Conservation (phyloP, 1,140 invertebrate genomes). For the Drosophila insularis region DNA sequence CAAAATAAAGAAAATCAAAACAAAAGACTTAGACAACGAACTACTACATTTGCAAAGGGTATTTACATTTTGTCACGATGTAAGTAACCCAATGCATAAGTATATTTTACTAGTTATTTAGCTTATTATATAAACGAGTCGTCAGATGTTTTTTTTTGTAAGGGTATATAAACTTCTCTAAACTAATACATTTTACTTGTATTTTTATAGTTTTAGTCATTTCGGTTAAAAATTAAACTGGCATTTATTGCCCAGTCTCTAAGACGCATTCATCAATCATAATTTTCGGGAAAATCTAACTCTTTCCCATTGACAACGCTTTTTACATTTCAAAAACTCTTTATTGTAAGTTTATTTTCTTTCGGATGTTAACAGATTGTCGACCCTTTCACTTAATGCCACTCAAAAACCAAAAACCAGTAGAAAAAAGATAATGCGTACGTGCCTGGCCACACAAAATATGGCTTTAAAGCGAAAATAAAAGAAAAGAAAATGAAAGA, state of each 20-base stretch:
- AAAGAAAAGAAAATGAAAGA: slow-evolving; percentile 15
- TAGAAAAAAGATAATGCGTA: slow-evolving; percentile 45
- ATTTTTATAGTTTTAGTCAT: too few species aligned
- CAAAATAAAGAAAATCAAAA: slow-evolving; percentile 28
- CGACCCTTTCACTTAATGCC: slow-evolving; percentile 74
- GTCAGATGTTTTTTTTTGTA: background rate
- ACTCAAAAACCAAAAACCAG: slow-evolving; percentile 32
- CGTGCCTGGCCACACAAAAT: slow-evolving; percentile 68
- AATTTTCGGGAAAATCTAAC: background rate
- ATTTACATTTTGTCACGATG: background rate
- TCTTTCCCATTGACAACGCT: slow-evolving; percentile 9
- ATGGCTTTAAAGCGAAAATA: slow-evolving; percentile 47
- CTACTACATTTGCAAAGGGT: slow-evolving; percentile 27
- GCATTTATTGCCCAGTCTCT: background rate
- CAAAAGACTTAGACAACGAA: slow-evolving; percentile 67
- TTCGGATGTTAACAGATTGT: slow-evolving; percentile 55
- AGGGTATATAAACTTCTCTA: background rate
- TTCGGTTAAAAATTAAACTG: background rate
- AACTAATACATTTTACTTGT: background rate
- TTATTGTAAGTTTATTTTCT: slow-evolving; percentile 18
- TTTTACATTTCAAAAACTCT: slow-evolving; percentile 6
- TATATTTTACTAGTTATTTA: too few species aligned
- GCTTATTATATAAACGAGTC: too few species aligned
- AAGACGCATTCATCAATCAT: background rate
- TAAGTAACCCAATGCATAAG: too few species aligned